Percentiles rank a stretch among this genome's conserved stretches.
phyloP scores from a whole-genome alignment of 2,888 invertebrate genomes.

The Empis livida region DNA sequence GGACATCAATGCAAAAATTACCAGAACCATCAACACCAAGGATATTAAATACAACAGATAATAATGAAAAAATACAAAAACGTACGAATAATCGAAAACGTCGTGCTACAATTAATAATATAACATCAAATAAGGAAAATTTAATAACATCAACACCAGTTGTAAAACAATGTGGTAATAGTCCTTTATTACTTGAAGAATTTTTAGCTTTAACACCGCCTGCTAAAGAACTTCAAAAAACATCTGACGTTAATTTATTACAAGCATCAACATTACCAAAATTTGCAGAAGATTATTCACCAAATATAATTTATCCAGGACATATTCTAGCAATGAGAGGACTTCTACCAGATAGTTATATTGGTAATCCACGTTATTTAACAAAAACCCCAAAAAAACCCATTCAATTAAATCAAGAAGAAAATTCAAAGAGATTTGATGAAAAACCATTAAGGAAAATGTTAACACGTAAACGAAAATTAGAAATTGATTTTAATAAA shows the following conservation, averaged over 20 bases:
- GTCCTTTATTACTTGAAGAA: slow-evolving; percentile 25
- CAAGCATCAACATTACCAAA: slow-evolving; percentile 32
- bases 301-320: slow-evolving; percentile 24
- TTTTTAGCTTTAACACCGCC: slow-evolving; percentile 23
- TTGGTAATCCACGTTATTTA: slow-evolving; percentile 29
- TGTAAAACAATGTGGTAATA: slow-evolving; percentile 17
- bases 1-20: slow-evolving; percentile 27
- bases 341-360: slow-evolving; percentile 26
- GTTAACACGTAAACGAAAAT: slow-evolving; percentile 15
- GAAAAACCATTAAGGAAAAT: background rate
- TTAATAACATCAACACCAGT: slow-evolving; percentile 27
- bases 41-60: background rate
- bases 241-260: slow-evolving; percentile 10
- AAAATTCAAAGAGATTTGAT: background rate
- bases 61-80: background rate
- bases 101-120: slow-evolving; percentile 27
- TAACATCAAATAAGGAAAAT: slow-evolving; percentile 16
- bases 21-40: slow-evolving; percentile 15
- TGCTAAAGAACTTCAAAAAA: slow-evolving; percentile 14
- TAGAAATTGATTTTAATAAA: slow-evolving; percentile 3
- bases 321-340: slow-evolving; percentile 29
- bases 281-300: slow-evolving; percentile 33
- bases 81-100: slow-evolving; percentile 14
- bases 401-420: slow-evolving; percentile 4
- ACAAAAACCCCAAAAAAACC: slow-evolving; percentile 14